Evolutionary conservation across 1,140 invertebrate species (phyloP), one percentile per base, ranked within the genome.

Genomic region (Hirudo medicinalis): DNA sequence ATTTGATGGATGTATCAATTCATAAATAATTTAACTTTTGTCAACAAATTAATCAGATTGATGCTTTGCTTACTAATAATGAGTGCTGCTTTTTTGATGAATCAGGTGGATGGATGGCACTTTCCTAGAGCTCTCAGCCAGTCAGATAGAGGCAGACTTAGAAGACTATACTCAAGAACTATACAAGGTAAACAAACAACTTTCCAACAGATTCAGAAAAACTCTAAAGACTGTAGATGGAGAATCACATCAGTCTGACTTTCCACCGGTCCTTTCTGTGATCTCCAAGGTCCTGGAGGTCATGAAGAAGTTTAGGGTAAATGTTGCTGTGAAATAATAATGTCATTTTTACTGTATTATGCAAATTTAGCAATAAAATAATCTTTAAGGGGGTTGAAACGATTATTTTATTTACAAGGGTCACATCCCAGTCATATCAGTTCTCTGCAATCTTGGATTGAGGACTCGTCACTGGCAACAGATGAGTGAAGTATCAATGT

Each of bases 81-180:
- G 43, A 49, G 13, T 49, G 43, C 43, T 36, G 32, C 27, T 13
- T 32, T 36, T 29, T 25, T 40, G 2, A 8, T 29, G 22, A 15
- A 27, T 55, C 29, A 71, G 70, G 57, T 94, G 91, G 89, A 87
- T 93, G 85, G 89, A 94, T 80, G 92, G 91, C 20, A 86, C 88
- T 4, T 94, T 94, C 81, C 87, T 90, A 78, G 89, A 90, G 76
- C 82, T 94, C 55, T 86, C 91, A 78, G 86, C 88, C 15, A 78
- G 80, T 36, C 69, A 71, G 54, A 78, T 81, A 72, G 78, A 79
- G 66, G 75, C 43, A 40, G 78, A 81, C 25, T 9, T 71, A 22
- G 70, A 71, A 22, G 70, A 71, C 9, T 66, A 71, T 43, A 29
- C 36, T 27, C 54, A 66, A n/a, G 70, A 71, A 29, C 19, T 71